Evolutionary conservation across 2,113 vertebrate genomes (phyloP).

Genomic region (Archocentrus centrarchus): DNA sequence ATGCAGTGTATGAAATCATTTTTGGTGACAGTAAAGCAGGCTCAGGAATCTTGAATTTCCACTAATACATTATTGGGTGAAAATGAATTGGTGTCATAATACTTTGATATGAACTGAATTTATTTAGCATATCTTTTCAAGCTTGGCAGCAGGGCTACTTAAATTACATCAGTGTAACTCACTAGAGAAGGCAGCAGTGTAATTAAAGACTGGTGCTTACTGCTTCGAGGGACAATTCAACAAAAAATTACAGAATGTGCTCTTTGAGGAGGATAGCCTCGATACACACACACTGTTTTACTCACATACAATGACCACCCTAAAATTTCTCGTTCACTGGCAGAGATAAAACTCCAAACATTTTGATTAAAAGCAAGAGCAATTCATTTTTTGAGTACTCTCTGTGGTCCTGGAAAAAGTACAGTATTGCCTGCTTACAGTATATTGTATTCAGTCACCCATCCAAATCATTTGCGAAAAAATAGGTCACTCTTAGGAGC

Average conservation of each 20-base stretch:
- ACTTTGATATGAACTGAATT: constrained; percentile 23
- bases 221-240: constrained; percentile 16
- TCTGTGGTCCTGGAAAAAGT: too few relatives aligned
- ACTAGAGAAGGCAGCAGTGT: constrained; percentile 20
- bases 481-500: too few relatives aligned
- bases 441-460: too few relatives aligned
- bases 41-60: not conserved
- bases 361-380: too few relatives aligned
- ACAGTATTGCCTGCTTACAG: too few relatives aligned
- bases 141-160: constrained; percentile 25
- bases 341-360: too few relatives aligned
- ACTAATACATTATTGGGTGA: constrained; percentile 5
- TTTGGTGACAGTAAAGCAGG: not conserved
- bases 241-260: not conserved
- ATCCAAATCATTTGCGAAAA: too few relatives aligned
- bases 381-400: too few relatives aligned
- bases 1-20: not conserved
- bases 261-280: not conserved
- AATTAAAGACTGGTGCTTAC: constrained; percentile 21
- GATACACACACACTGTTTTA: not conserved
- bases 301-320: not conserved
- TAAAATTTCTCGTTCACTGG: not conserved
- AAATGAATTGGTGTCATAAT: constrained; percentile 43
- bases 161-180: constrained; percentile 31
- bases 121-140: constrained; percentile 35